Evolutionary conservation across 2,888 invertebrate species (phyloP).

Genomic region (Synergus gifuensis): DNA sequence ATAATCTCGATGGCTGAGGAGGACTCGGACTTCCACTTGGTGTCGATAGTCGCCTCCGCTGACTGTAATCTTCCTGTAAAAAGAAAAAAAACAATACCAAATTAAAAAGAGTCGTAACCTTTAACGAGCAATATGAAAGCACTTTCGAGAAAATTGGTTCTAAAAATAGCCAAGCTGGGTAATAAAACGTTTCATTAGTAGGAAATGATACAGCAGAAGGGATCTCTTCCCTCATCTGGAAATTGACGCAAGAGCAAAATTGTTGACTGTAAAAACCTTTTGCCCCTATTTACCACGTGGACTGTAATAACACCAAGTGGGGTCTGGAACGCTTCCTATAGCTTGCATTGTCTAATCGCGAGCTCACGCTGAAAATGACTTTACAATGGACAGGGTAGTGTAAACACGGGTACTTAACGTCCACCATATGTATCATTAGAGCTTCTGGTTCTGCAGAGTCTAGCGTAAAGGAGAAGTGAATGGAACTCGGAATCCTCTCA

Average conservation of each 20-base stretch:
- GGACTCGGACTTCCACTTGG: conserved; percentile 85
- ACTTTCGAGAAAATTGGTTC: background rate
- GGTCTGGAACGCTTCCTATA: background rate
- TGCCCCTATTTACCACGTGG: too few species aligned
- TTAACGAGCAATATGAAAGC: too few species aligned
- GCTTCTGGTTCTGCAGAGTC: conserved; percentile 21
- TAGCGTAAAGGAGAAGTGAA: conserved; percentile 18
- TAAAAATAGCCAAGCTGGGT: background rate
- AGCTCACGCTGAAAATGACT: conserved; percentile 33
- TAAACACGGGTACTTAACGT: conserved; percentile 36
- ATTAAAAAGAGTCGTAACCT: background rate
- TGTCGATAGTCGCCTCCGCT: conserved; percentile 86
- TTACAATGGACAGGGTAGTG: conserved; percentile 27
- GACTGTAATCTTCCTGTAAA: conserved; percentile 83
- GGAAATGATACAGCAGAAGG: background rate
- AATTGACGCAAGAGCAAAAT: too few species aligned
- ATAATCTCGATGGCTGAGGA: conserved; percentile 81
- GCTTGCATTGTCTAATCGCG: conserved; percentile 16
- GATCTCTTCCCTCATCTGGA: background rate
- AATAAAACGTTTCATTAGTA: background rate
- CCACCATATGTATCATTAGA: conserved; percentile 28
- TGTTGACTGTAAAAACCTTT: too few species aligned
- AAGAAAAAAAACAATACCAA: conserved; percentile 7
- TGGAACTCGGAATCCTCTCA: conserved; percentile 15
- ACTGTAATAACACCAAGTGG: background rate